Base-by-base conservation (phyloP, 2,888 invertebrate genomes). In the Dynastes maya region DNA sequence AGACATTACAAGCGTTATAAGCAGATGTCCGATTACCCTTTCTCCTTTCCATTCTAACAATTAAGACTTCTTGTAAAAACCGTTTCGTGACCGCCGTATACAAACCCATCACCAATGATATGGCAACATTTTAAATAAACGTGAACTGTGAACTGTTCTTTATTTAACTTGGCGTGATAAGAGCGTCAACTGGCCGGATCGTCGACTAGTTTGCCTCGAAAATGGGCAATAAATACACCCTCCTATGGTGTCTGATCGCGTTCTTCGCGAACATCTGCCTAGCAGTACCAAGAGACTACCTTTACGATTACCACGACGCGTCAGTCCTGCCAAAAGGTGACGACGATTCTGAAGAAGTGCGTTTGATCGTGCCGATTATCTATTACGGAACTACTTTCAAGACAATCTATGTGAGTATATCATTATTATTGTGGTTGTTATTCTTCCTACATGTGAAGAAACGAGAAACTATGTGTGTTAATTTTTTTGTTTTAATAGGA, bases 321-420 rank as follows among this genome's bases (percentile, higher is more conserved):
- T 87, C 89, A 68, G 85, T 88, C 53, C 87, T 95, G 76, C 91
- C 91, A 13, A 87, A 85, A 68, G 91, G 90, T 0, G 91, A 92
- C 82, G 94, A 94, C 81, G 88, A 92, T 16, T 90, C 93, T n/a
- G 92, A 94, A 11, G 90, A 91, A 0, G 94, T 95, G 86, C 85
- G 86, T 2, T 90, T 96, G 1, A 90, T 90, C 84, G 93, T 94
- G 53, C 96, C 97, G 1, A 91, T 98, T 77, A 90, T 92, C 71
- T 96, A 96, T 89, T 98, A 93, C 87, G 95, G 94, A 83, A 93
- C 93, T 82, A 89, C 90, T 80, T 97, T 95, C 88, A 92, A 93
- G 77, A 91, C 92, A 51, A 90, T 97, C 85, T 97, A 91, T 89
- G 97, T 98, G 90, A 97, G 97, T 96, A 85, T 61, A 53, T 55